Conservation (phyloP, 2,888 invertebrate species). For the Sabellastarte sp. region DNA sequence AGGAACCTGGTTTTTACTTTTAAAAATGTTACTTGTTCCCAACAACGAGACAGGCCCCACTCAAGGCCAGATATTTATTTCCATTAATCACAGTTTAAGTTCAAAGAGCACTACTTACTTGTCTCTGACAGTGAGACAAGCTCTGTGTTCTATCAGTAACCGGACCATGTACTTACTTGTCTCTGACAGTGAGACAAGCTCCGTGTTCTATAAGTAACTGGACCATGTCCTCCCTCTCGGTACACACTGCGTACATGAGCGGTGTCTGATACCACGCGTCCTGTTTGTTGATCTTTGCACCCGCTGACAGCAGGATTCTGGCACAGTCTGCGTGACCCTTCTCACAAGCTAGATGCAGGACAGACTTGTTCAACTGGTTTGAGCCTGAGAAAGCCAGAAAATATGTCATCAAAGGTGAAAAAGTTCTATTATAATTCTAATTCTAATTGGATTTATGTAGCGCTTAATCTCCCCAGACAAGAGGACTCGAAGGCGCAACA, state of each 20-base stretch:
- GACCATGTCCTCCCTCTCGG: conserved; percentile 18
- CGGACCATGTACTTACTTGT: too few relatives aligned
- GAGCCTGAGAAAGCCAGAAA: conserved; percentile 33
- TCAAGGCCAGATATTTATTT: too few relatives aligned
- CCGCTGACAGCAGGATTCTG: conserved; percentile 20
- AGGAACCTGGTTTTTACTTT: too few relatives aligned
- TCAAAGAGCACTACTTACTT: too few relatives aligned
- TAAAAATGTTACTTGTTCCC: too few relatives aligned
- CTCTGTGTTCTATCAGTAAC: too few relatives aligned
- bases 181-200: conserved; percentile 28
- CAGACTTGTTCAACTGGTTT: conserved; percentile 41
- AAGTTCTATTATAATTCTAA: neutral
- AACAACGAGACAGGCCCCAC: too few relatives aligned
- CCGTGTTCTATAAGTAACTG: conserved; percentile 35
- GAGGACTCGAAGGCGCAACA: too few relatives aligned
- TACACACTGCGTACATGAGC: conserved; percentile 19
- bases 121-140: too few relatives aligned
- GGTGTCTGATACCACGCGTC: conserved; percentile 22
- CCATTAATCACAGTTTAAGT: too few relatives aligned
- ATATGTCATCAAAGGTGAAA: too few relatives aligned
- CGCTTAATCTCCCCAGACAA: too few relatives aligned
- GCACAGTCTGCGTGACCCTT: conserved; percentile 42
- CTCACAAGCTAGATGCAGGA: conserved; percentile 47
- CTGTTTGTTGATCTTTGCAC: conserved; percentile 5
- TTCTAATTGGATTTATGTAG: neutral